Conservation (phyloP, 2,797 vertebrate genomes). For the Chelmon rostratus region DNA sequence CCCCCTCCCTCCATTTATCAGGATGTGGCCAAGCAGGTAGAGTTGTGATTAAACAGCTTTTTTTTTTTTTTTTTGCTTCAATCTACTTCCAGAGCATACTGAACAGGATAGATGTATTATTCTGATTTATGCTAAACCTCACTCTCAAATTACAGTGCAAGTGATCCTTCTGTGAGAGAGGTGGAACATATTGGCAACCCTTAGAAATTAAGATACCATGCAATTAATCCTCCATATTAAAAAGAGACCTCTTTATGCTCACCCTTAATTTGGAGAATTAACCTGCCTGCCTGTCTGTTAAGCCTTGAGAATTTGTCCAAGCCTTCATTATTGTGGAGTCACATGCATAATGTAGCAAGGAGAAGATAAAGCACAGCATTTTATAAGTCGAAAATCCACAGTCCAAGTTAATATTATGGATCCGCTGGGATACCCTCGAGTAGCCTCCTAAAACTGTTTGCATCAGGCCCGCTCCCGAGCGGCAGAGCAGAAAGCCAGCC, state of each 20-base stretch:
- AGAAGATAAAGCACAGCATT: conserved; percentile 53
- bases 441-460: conserved; percentile 58
- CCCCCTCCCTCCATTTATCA: conserved; percentile 58
- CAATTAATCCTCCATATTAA: conserved; percentile 64
- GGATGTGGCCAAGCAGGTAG: conserved; percentile 66
- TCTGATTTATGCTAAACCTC: conserved; percentile 72
- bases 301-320: conserved; percentile 57
- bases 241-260: conserved; percentile 48
- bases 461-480: conserved; percentile 37
- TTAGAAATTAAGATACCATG: conserved; percentile 58
- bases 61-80: conserved; percentile 24
- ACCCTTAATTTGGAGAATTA: conserved; percentile 69
- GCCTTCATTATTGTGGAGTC: conserved; percentile 52
- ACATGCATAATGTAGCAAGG: conserved; percentile 60
- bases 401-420: conserved; percentile 68
- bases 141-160: conserved; percentile 57
- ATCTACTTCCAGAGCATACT: conserved; percentile 48
- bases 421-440: conserved; percentile 55
- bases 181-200: conserved; percentile 52
- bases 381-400: conserved; percentile 49
- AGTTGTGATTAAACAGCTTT: conserved; percentile 65
- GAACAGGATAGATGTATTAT: conserved; percentile 60
- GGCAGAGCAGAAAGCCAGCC: conserved; percentile 32
- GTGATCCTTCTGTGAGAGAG: conserved; percentile 54
- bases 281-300: conserved; percentile 55